A percentile compares a stretch with the other conserved stretches of the same genome.
phyloP scores from a whole-genome alignment of 2,797 vertebrate species.

The Anolis apletophallus region DNA sequence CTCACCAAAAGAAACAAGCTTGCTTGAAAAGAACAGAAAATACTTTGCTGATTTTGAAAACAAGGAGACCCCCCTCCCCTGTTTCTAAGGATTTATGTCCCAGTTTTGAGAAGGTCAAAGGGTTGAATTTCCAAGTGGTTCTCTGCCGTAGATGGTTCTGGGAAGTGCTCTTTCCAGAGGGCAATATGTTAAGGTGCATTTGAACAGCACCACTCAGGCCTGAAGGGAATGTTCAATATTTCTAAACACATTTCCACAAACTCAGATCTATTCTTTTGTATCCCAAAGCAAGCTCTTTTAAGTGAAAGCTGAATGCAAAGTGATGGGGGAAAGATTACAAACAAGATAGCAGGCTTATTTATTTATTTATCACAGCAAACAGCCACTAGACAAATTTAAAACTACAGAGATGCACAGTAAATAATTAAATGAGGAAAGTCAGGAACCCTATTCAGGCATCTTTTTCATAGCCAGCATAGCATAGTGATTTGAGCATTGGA shows the following conservation, averaged over 20 bases:
- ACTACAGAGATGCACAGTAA: no score
- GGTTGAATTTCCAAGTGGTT: background rate
- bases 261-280: background rate
- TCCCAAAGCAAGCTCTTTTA: background rate
- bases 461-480: no score
- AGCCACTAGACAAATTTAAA: background rate
- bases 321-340: background rate
- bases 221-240: background rate
- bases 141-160: background rate
- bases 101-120: background rate
- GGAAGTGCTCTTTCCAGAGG: background rate
- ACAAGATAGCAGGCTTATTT: background rate
- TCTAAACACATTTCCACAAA: background rate
- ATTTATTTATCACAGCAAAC: background rate
- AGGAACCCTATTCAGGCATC: no score
- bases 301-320: background rate
- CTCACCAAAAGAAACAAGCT: no score
- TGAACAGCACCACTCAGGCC: background rate
- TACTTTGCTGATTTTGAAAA: no score
- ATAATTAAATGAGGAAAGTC: no score
- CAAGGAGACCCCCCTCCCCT: no score
- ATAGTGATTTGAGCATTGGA: no score
- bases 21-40: no score
- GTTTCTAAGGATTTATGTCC: no score
- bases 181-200: background rate